phyloP scores from a whole-genome alignment of 2,888 invertebrate genomes.

The Schizotus pectinicornis region DNA sequence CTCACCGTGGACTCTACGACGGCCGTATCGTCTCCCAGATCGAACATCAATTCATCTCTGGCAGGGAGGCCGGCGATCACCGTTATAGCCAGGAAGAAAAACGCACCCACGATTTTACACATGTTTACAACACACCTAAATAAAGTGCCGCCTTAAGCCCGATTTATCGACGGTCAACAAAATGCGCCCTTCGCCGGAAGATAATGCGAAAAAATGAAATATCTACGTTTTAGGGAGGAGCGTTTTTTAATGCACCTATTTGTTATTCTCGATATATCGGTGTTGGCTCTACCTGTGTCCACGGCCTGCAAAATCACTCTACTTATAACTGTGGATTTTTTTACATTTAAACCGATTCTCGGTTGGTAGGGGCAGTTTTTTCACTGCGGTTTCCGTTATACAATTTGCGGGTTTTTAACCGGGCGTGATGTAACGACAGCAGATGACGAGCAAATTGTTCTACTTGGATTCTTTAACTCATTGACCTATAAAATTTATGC shows the following conservation, averaged over 20 bases:
- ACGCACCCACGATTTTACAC: slow-evolving; percentile 20
- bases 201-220: slow-evolving; percentile 26
- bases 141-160: slow-evolving; percentile 12
- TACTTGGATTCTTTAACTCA: slow-evolving; percentile 20
- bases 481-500: slow-evolving; percentile 21
- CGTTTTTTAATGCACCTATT: slow-evolving; percentile 28
- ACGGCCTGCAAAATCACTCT: slow-evolving; percentile 29
- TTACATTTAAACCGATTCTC: slow-evolving; percentile 12
- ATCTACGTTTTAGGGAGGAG: slow-evolving; percentile 18
- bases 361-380: slow-evolving; percentile 25
- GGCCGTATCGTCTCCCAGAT: slow-evolving; percentile 61
- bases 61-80: slow-evolving; percentile 29
- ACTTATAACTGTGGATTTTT: slow-evolving; percentile 38
- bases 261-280: slow-evolving; percentile 30
- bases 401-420: slow-evolving; percentile 26
- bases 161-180: slow-evolving; percentile 34
- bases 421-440: slow-evolving; percentile 21
- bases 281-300: slow-evolving; percentile 31
- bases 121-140: slow-evolving; percentile 23
- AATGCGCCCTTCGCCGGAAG: slow-evolving; percentile 21
- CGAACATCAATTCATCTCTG: slow-evolving; percentile 41
- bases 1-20: slow-evolving; percentile 65
- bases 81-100: slow-evolving; percentile 16
- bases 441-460: slow-evolving; percentile 25
- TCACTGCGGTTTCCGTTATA: slow-evolving; percentile 35